Evolutionary conservation across 1,140 invertebrate genomes (phyloP).

Genomic region (Yoshiicerus persimilis): DNA sequence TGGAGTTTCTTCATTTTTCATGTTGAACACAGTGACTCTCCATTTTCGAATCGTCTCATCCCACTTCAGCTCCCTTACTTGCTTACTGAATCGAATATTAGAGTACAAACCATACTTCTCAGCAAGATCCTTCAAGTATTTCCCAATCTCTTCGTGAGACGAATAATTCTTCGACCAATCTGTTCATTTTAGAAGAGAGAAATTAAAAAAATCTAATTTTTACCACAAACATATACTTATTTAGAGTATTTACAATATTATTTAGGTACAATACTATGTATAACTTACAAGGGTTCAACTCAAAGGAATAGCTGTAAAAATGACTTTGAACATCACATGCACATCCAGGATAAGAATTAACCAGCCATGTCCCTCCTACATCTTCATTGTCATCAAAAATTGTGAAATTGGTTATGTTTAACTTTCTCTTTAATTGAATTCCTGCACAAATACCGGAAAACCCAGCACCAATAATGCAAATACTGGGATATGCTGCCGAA

Average conservation of each 20-base stretch:
- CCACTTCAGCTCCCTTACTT: conserved; percentile 13
- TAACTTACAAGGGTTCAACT: conserved; percentile 11
- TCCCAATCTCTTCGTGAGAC: conserved; percentile 10
- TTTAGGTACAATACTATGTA: too few species aligned
- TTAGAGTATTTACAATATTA: too few species aligned
- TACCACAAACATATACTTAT: background rate
- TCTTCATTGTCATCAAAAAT: conserved; percentile 23
- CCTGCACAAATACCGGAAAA: conserved; percentile 29
- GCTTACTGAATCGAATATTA: background rate
- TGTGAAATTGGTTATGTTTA: background rate
- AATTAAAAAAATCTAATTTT: background rate
- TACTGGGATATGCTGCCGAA: background rate
- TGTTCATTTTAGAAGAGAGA: background rate
- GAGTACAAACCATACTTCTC: conserved; percentile 32
- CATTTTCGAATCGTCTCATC: conserved; percentile 10
- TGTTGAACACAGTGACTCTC: background rate
- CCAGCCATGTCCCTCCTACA: conserved; percentile 35
- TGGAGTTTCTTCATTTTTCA: background rate
- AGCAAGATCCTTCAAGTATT: conserved; percentile 8
- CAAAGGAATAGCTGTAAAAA: background rate
- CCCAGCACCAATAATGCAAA: background rate
- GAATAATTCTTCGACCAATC: background rate
- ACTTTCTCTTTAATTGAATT: background rate
- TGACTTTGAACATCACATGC: background rate
- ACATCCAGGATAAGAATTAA: conserved; percentile 34